Percentiles rank a stretch among this genome's conserved stretches.
Evolutionary conservation across 2,888 invertebrate species (phyloP).

Genomic region (Poecilobothrus nobilitatus): DNA sequence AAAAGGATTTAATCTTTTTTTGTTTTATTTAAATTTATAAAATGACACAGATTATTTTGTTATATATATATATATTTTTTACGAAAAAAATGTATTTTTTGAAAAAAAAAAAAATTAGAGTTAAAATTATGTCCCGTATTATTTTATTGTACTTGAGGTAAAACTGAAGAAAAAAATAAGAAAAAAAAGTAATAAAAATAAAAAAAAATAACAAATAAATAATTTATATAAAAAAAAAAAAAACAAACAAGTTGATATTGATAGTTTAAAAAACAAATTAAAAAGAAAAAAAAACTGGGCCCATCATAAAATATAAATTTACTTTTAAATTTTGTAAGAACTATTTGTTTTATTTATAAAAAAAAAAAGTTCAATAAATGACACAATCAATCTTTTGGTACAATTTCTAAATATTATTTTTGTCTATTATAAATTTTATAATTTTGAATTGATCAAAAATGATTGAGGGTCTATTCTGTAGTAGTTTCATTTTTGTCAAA

Average conservation of each 20-base stretch:
- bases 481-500: too few relatives aligned
- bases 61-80: neutral
- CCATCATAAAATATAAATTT: neutral
- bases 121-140: neutral
- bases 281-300: neutral
- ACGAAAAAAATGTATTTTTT: neutral
- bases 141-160: neutral
- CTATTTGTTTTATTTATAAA: too few relatives aligned
- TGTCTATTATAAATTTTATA: too few relatives aligned
- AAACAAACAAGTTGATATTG: conserved; percentile 6
- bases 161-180: too few relatives aligned
- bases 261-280: neutral
- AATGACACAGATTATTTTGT: neutral
- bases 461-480: too few relatives aligned
- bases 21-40: neutral
- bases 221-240: neutral
- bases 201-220: neutral
- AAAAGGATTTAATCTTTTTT: too few relatives aligned
- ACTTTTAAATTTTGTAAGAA: neutral
- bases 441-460: too few relatives aligned
- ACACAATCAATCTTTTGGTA: too few relatives aligned
- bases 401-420: too few relatives aligned
- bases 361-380: too few relatives aligned
- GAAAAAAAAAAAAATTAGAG: neutral
- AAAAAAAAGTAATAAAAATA: neutral